Percentiles rank a stretch among this genome's conserved stretches.
These are phyloP conservation scores for Cotesia chilonis DNA, from an alignment of 1,140 invertebrate species.

Conservation along the genomic window DNA sequence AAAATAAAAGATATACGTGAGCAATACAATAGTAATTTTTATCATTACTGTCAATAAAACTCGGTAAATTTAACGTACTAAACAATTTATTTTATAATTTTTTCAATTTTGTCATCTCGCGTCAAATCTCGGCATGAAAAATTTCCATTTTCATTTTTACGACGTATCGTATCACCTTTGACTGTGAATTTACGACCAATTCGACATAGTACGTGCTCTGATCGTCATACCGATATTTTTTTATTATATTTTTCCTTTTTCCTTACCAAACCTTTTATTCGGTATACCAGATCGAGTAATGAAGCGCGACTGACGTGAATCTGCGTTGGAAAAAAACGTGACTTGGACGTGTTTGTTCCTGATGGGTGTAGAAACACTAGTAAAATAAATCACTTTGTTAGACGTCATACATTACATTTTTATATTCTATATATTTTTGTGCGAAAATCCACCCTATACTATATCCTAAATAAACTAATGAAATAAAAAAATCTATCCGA, in stretches of 20 bases:
- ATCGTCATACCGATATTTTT: slow-evolving; percentile 2
- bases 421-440: neutral
- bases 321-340: slow-evolving; percentile 22
- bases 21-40: too few relatives aligned
- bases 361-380: slow-evolving; percentile 24
- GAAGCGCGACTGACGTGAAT: neutral
- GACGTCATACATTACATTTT: slow-evolving; percentile 10
- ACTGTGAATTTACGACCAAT: slow-evolving; percentile 22
- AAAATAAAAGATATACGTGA: neutral
- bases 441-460: slow-evolving; percentile 22
- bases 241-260: neutral
- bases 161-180: slow-evolving; percentile 2
- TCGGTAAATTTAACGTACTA: neutral
- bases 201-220: neutral
- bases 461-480: slow-evolving; percentile 35
- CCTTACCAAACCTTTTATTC: neutral
- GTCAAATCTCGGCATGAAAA: slow-evolving; percentile 1
- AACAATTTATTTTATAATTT: neutral
- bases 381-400: slow-evolving; percentile 11
- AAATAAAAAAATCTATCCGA: slow-evolving; percentile 2
- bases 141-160: slow-evolving; percentile 18
- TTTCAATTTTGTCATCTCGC: neutral
- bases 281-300: slow-evolving; percentile 2
- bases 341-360: slow-evolving; percentile 26
- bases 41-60: neutral